These are phyloP conservation scores for Vesta saturnalis DNA, from an alignment of 2,888 invertebrate species.

Conservation along the genomic window DNA sequence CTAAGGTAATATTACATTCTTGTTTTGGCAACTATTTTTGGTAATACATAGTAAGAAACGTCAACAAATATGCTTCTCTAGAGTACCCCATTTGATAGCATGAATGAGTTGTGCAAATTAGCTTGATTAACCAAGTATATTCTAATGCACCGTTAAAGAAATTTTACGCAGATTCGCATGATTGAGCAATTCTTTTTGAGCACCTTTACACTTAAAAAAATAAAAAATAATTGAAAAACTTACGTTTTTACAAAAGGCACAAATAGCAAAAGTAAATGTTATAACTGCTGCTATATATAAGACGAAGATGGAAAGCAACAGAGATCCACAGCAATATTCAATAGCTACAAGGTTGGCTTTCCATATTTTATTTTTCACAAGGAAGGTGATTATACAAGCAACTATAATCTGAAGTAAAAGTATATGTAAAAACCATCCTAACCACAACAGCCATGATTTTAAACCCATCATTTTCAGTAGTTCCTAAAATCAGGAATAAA, in stretches of 20 bases:
- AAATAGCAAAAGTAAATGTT: slow-evolving; percentile 80
- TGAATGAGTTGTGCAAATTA: no score
- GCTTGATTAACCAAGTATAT: no score
- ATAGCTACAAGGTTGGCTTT: slow-evolving; percentile 69
- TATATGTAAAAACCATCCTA: slow-evolving; percentile 85
- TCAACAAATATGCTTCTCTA: no score
- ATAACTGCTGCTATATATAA: slow-evolving; percentile 77
- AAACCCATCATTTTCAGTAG: slow-evolving; percentile 94
- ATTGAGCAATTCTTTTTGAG: background rate
- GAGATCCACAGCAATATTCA: slow-evolving; percentile 71
- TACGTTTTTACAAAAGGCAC: slow-evolving; percentile 83
- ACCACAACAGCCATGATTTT: slow-evolving; percentile 85
- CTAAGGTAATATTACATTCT: no score
- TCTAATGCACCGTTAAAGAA: no score
- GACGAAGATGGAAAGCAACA: slow-evolving; percentile 75
- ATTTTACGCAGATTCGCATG: no score
- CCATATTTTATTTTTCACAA: slow-evolving; percentile 68
- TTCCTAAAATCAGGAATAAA: slow-evolving; percentile 80
- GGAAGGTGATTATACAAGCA: slow-evolving; percentile 65
- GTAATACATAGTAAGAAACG: no score
- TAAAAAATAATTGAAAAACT: slow-evolving; percentile 49
- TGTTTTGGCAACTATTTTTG: no score
- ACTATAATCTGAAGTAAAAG: slow-evolving; percentile 74
- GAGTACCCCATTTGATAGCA: no score
- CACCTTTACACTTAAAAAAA: no score